Evolutionary conservation across 2,113 vertebrate genomes (phyloP).

Genomic region (Ameiurus melas): DNA sequence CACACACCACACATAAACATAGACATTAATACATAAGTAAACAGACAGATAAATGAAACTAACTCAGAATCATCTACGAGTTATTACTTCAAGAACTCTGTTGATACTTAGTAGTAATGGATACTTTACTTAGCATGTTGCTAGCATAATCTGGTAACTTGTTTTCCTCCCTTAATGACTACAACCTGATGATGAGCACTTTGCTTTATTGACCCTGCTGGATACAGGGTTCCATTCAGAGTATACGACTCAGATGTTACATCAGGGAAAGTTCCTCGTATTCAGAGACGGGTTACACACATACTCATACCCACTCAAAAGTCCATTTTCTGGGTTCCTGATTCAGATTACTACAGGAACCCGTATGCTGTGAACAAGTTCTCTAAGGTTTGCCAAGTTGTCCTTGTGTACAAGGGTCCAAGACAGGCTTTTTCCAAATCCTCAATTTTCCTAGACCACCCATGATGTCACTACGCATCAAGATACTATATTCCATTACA

Average conservation of each 20-base stretch:
- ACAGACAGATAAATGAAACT: background rate
- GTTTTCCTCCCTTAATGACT: background rate
- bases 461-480: background rate
- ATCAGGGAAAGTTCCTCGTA: background rate
- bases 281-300: background rate
- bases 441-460: background rate
- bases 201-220: background rate
- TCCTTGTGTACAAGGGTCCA: background rate
- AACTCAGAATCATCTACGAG: background rate
- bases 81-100: background rate
- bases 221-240: background rate
- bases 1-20: conserved; percentile 26
- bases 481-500: too few species aligned
- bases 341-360: background rate
- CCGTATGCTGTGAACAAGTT: background rate
- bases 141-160: background rate
- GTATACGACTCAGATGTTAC: background rate
- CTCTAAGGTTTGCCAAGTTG: background rate
- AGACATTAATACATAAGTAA: background rate
- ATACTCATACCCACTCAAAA: background rate
- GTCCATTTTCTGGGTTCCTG: background rate
- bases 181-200: background rate
- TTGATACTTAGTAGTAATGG: background rate
- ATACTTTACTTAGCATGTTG: background rate
- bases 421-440: background rate